These are phyloP conservation scores for Prionailurus bengalensis DNA, from an alignment of 2,113 vertebrate genomes.

Conservation along the genomic window DNA sequence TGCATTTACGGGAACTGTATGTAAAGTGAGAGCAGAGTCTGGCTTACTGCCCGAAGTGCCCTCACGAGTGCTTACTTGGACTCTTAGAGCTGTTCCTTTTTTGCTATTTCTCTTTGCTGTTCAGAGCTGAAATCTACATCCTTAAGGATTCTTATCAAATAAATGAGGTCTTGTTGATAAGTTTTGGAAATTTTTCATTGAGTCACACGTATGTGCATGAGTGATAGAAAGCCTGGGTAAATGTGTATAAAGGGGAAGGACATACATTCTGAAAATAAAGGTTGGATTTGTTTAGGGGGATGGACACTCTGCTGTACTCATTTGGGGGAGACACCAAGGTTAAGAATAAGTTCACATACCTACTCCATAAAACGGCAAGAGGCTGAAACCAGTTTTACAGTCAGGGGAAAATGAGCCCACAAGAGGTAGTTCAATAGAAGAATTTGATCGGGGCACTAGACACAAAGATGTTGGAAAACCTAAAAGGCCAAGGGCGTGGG, in stretches of 20 bases:
- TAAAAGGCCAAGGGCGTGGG: not conserved
- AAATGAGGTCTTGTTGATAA: not conserved
- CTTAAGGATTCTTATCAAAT: not conserved
- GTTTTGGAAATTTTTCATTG: not conserved
- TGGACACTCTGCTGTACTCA: not conserved
- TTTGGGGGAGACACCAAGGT: not conserved
- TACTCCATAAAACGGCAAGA: not conserved
- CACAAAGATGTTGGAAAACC: not conserved
- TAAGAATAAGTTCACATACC: not conserved
- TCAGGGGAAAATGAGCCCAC: not conserved
- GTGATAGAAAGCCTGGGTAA: not conserved
- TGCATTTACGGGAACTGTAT: not conserved
- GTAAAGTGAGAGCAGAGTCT: not conserved
- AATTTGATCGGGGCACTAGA: not conserved
- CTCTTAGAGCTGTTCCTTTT: not conserved
- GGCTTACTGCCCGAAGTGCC: accelerated
- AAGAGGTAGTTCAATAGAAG: not conserved
- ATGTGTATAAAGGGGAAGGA: not conserved
- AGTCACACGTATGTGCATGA: not conserved
- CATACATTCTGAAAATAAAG: not conserved
- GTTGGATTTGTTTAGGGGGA: not conserved
- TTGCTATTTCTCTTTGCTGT: not conserved
- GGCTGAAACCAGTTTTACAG: not conserved
- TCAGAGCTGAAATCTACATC: not conserved
- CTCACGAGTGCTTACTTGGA: not conserved